Evolutionary conservation across 1,140 invertebrate species (phyloP), one percentile per base, ranked within the genome.

Genomic region (Spodoptera litura): DNA sequence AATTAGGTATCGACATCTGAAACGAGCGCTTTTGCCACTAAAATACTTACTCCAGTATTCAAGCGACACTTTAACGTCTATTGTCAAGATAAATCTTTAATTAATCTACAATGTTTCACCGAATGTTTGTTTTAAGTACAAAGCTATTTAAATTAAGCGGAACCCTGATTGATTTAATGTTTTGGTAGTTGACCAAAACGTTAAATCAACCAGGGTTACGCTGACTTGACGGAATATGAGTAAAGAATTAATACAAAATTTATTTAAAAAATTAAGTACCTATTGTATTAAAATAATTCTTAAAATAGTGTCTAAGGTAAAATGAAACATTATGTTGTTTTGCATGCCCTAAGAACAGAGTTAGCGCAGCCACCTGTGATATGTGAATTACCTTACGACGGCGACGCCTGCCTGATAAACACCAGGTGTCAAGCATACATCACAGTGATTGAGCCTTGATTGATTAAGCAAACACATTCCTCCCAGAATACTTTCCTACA

Each of bases 81-180:
- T 56, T 71, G 52, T 35, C 11, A 11, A 71, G 52, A 71, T 71
- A 71, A 55, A 71, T 71, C 52, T 70, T 53, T 70, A 70, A 70
- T 70, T 70, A 70, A 70, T 53, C 27, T 25, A 6, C 66, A 52
- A 15, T 53, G 51, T 53, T 70, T 20, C 49, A 53, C 2, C 27
- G 53, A 25, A 71, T 56, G 52, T 56, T 70, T 70, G 13, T 31
- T 53, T 44, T 0, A 13, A 52, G 64, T 13, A 70, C 31, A 71
- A 71, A 71, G 27, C 10, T n/a, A 15, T 55, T 56, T 35, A 35
- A 38, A 71, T 56, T 55, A 71, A 27, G 27, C 12, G 6, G 49
- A 52, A 25, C 13, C 49, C n/a, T 44, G n/a, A 66, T 52, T 3
- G 13, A 44, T 10, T 66, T 66, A 9, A 35, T 13, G 31, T 27